Evolutionary conservation across 2,113 vertebrate species (phyloP), one percentile per base, ranked within the genome.

Genomic region (Sardina pilchardus): DNA sequence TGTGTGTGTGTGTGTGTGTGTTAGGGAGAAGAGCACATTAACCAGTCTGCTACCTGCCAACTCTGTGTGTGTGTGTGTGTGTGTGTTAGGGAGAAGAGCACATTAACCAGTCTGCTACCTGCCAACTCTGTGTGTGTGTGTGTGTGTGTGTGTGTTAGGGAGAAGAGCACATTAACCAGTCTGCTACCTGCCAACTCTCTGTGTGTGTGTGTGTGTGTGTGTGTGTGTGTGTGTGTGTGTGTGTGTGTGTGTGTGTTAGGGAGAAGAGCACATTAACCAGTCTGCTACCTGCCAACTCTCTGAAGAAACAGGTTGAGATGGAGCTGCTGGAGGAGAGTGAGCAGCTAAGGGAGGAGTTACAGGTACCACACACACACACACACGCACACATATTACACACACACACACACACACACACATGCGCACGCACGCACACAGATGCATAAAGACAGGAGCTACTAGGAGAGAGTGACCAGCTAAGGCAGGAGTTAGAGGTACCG

Each of bases 251-350:
- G 21, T 82, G 24, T 63, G 26, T 63, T n/a, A 90, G 89, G 82
- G 90, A 89, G 81, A 88, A 85, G 50, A 83, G 84, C 82, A 80
- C 84, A 0, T 26, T 43, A n/a, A 85, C 84, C 7, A 26, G 78
- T 42, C 36, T 83, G 39, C 84, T 82, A 75, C 48, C 88, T 48
- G 59, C 82, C 84, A 82, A 90, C 90, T 71, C 83, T 84, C 88
- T 86, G 87, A 86, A 92, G 92, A 88, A 56, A 85, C 83, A 94
- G 86, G 82, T 88, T 89, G 91, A 93, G 83, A 90, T 93, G 85
- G 95, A 91, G 82, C 39, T 94, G 16, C 88, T 90, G 34, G 92
- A 94, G 88, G 94, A 95, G 86, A 95, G 91, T 87, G 91, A 92
- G 86, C 92, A 91, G 45, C 90, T 95, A 81, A 94, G 94, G 89